Evolutionary conservation across 2,888 invertebrate genomes (phyloP).

Genomic region (Acronicta alni): DNA sequence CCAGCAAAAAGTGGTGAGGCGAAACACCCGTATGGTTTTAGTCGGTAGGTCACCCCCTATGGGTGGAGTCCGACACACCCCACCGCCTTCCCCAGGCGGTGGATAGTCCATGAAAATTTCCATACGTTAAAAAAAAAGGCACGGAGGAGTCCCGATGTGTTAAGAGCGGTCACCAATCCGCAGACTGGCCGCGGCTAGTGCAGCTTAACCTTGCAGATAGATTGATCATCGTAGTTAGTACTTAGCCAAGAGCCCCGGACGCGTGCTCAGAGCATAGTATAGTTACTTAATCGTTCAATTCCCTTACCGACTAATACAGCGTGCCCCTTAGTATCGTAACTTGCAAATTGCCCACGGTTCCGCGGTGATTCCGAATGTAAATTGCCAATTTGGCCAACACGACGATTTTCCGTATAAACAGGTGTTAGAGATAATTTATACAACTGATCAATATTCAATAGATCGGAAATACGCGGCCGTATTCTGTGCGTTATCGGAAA

Average conservation of each 20-base stretch:
- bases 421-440: conserved; percentile 75
- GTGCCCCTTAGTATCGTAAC: conserved; percentile 37
- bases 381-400: conserved; percentile 77
- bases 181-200: too few species aligned
- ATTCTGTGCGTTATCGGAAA: conserved; percentile 41
- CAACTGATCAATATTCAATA: conserved; percentile 73
- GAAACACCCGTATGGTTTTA: too few species aligned
- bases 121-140: too few species aligned
- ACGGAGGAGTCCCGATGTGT: too few species aligned
- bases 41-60: too few species aligned
- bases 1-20: too few species aligned
- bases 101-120: too few species aligned
- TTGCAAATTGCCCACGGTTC: conserved; percentile 61
- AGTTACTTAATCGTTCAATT: conserved; percentile 40
- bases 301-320: conserved; percentile 36
- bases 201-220: too few species aligned
- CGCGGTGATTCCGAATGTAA: conserved; percentile 76
- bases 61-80: too few species aligned
- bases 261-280: conserved; percentile 21
- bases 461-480: conserved; percentile 52
- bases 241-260: conserved; percentile 27
- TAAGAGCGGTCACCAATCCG: too few species aligned
- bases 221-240: too few species aligned
- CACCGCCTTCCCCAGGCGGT: too few species aligned
- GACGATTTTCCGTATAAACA: conserved; percentile 74